Evolutionary conservation across 2,113 vertebrate species (phyloP).

Genomic region (Coptodon rendalli): DNA sequence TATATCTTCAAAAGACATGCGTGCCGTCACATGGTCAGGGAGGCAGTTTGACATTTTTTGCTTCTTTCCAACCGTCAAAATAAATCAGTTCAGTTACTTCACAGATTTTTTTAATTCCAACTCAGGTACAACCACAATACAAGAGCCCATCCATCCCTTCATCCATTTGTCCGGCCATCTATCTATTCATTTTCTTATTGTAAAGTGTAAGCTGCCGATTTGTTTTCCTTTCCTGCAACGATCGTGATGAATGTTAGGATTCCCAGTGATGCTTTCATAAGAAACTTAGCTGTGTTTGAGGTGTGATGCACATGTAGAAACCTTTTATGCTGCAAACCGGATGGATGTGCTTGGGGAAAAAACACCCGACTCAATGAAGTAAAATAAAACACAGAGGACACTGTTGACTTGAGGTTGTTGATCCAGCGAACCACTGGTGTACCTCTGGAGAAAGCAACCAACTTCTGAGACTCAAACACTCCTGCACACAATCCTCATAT

Average conservation of each 20-base stretch:
- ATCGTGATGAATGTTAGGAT: background rate
- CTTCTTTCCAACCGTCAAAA: background rate
- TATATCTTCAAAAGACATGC: background rate
- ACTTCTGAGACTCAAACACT: background rate
- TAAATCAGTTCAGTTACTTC: background rate
- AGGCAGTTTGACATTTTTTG: background rate
- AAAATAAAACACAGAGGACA: background rate
- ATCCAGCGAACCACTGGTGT: background rate
- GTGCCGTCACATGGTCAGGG: background rate
- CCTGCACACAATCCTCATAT: background rate
- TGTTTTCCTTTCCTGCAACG: rapidly evolving
- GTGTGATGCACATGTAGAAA: background rate
- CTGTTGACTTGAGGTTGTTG: background rate
- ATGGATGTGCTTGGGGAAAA: background rate
- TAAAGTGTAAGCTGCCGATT: background rate
- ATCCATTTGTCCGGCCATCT: background rate
- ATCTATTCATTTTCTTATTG: background rate
- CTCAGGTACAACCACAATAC: background rate
- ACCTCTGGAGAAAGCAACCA: background rate
- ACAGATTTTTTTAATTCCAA: background rate
- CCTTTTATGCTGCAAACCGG: background rate
- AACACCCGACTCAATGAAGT: background rate
- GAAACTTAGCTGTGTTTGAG: background rate
- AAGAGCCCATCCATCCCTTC: background rate
- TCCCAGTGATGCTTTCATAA: background rate